A percentile compares a stretch with the other conserved stretches of the same genome.
Conservation (phyloP, 2,888 invertebrate genomes). For the Cosmorhoe ocellata region DNA sequence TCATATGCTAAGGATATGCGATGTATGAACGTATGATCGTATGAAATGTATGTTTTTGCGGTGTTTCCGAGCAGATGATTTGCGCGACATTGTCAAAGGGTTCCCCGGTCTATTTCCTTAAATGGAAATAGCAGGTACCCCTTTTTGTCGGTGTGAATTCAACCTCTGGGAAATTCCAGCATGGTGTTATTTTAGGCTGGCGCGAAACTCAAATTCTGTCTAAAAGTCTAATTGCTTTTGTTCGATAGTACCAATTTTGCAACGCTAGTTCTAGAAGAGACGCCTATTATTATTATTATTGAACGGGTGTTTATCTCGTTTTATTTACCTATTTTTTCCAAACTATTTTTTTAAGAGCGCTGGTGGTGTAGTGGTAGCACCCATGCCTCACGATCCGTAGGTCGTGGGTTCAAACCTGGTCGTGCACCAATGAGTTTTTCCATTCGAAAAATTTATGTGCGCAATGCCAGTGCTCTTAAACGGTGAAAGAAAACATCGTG, state of each 20-base stretch:
- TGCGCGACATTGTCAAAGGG: neutral
- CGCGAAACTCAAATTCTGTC: neutral
- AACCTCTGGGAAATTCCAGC: slow-evolving; percentile 9
- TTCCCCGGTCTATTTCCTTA: neutral
- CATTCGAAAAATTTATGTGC: no score
- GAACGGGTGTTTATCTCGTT: no score
- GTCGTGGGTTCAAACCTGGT: no score
- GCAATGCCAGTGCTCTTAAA: no score
- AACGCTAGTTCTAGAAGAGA: neutral
- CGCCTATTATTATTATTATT: no score
- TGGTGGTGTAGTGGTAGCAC: no score
- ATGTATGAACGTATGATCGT: no score
- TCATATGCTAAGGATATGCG: neutral
- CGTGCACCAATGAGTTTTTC: no score
- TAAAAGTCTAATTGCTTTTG: slow-evolving; percentile 1
- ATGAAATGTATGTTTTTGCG: neutral
- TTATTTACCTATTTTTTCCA: no score
- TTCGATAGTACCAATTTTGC: neutral
- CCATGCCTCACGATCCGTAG: no score
- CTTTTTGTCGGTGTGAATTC: neutral
- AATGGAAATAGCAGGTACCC: neutral
- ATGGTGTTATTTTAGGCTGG: neutral
- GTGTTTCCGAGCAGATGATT: neutral
- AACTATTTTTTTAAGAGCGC: no score
- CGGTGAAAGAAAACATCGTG: no score